Base-by-base conservation (phyloP, 2,888 invertebrate genomes). In the Drosophila mettleri region DNA sequence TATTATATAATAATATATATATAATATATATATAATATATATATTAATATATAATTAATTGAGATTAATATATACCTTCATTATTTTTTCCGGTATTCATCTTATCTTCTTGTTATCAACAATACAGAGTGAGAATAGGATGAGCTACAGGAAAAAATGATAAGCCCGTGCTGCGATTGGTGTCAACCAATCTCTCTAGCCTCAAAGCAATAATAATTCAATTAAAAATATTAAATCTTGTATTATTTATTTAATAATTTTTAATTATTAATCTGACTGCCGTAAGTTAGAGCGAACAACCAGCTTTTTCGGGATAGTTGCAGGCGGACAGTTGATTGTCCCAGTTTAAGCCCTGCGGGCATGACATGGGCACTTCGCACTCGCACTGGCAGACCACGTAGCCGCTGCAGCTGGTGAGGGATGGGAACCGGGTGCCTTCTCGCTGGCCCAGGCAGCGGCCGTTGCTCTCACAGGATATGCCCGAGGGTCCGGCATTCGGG, bases 331-430 rank as follows among this genome's bases (percentile, higher is more conserved):
- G 1, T 0, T 0, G 0, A 2, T 38, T 0, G 20, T 83, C 80
- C 82, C 82, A 83, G n/a, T 78, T 69, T 2, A 83, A 39, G 0
- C 54, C 66, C 0, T 20, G 22, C 0, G 22, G 6, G 9, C 82
- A 83, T 5, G 59, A 8, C 86, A 73, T 48, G 12, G 66, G 60
- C n/a, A 90, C 72, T 58, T 90, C 90, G 45, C 90, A 90, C 55
- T 90, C 90, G 46, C 90, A 90, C 45, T 90, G 89, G 20, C 90
- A 90, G 18, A 90, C 60, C 3, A 79, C 61, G 31, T 73, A 90
- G 1, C 45, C 62, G 5, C 43, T 41, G 55, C 90, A 89, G 61
- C 65, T 82, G 22, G 68, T 76, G 41, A 60, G 24, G 31, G 74
- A 85, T 4, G 65, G 43, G 3, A 82, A 66, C 0, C 29, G 14